Evolutionary conservation across 2,113 vertebrate species (phyloP), one percentile per base, ranked within the genome.

Genomic region (Castor canadensis): DNA sequence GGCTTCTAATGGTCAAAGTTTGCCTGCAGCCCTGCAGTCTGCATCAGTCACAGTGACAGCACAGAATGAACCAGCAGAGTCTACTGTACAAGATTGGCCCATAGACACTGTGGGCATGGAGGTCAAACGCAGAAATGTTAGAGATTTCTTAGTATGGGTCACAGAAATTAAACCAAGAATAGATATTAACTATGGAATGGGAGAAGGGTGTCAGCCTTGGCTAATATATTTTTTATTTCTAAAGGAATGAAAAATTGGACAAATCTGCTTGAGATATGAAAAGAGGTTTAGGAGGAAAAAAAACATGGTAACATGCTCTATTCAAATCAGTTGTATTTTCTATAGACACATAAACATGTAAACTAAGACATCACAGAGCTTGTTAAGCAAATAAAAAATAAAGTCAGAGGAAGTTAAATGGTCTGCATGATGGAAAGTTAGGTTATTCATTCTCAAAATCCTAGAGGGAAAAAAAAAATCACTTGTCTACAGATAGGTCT

Each of bases 1-100:
- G 98, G 98, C 99, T 98, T 98, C 98, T 98, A 98, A 98, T 98
- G 98, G 99, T 99, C 99, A 98, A 98, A 98, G 98, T 98, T 98
- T 95, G 99, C 99, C 98, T 98, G 98, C 97, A 98, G 98, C 98
- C 98, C 98, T 97, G 98, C 98, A 98, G 97, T 99, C 98, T 98
- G 99, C 99, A 99, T 99, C 99, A 99, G 98, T 99, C 99, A 99
- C 98, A 99, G 98, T 99, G 99, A 99, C 99, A 99, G 99, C 98
- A 77, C 98, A 98, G 97, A 98, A 98, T 98, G 98, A 99, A 98
- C 98, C 98, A 98, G 98, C 97, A 97, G 97, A 97, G 97, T 98
- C 98, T 98, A 98, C 98, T 98, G 20, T 69, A 98, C 98, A 96
- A 98, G 98, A 98, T 98, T 98, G 98, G 99, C 98, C 99, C 98